Conservation (phyloP, 2,888 invertebrate species). For the Meliscaeva auricollis region DNA sequence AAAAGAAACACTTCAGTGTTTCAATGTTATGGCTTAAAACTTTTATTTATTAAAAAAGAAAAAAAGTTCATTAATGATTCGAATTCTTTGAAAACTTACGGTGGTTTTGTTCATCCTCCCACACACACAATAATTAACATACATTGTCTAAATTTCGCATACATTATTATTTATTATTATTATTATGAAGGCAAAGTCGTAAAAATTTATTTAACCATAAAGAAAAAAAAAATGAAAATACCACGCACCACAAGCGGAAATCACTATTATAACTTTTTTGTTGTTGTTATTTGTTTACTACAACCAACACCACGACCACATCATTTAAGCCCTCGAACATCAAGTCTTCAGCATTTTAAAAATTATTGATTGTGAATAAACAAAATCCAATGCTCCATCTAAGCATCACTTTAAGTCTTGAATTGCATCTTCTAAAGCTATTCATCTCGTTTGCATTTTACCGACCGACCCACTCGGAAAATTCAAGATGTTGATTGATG, state of each 20-base stretch:
- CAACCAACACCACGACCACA: neutral
- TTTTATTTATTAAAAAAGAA: no score
- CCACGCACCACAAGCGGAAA: conserved; percentile 24
- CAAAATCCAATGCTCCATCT: conserved; percentile 51
- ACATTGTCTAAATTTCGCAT: conserved; percentile 47
- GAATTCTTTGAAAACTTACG: neutral
- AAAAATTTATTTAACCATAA: neutral
- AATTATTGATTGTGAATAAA: conserved; percentile 42
- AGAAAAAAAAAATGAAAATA: neutral
- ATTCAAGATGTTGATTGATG: conserved; percentile 59
- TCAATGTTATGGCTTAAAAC: no score
- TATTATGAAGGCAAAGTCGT: conserved; percentile 10
- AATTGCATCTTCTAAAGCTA: conserved; percentile 53
- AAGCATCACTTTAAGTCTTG: conserved; percentile 61
- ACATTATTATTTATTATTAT: conserved; percentile 47
- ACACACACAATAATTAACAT: conserved; percentile 60
- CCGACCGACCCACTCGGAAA: conserved; percentile 29
- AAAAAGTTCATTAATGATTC: neutral
- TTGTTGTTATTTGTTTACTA: neutral
- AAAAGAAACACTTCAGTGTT: neutral
- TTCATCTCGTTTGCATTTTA: conserved; percentile 46
- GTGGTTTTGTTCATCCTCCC: conserved; percentile 40
- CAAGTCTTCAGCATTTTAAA: conserved; percentile 8
- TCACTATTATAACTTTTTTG: conserved; percentile 17
- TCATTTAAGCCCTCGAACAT: neutral